These are phyloP conservation scores for Tenebrio molitor DNA, from an alignment of 1,140 invertebrate species.

Conservation along the genomic window DNA sequence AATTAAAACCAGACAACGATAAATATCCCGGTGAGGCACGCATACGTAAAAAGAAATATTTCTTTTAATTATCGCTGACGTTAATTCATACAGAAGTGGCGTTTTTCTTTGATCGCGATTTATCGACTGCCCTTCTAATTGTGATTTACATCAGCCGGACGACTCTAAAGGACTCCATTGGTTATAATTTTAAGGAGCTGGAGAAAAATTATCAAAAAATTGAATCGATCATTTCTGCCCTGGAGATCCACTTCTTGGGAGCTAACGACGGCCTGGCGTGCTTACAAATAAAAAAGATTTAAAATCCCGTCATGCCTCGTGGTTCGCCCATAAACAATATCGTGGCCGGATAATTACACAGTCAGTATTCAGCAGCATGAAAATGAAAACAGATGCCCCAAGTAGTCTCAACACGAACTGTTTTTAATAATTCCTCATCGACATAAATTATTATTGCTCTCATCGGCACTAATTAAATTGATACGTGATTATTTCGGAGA, in stretches of 20 bases:
- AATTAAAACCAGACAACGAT: constrained; percentile 9
- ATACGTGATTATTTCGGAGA: constrained; percentile 16
- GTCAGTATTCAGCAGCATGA: constrained; percentile 19
- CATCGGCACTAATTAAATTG: constrained; percentile 16
- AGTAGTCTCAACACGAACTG: constrained; percentile 17
- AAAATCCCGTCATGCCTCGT: constrained; percentile 12
- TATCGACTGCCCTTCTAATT: not conserved
- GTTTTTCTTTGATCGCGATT: constrained; percentile 14
- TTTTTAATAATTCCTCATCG: constrained; percentile 16
- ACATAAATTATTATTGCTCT: constrained; percentile 23
- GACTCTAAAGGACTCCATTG: not conserved
- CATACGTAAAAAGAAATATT: constrained; percentile 21
- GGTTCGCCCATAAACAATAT: constrained; percentile 15
- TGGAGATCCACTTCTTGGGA: not conserved
- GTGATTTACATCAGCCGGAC: not conserved
- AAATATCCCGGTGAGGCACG: constrained; percentile 7
- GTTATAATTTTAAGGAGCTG: not conserved
- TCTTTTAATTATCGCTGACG: constrained; percentile 16
- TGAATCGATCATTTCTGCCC: not conserved
- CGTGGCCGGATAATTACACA: constrained; percentile 13
- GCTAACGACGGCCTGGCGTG: not conserved
- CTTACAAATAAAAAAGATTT: constrained; percentile 2
- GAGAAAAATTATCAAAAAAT: constrained; percentile 1
- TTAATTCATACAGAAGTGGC: not conserved
- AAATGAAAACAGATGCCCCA: constrained; percentile 23